Percentiles rank a stretch among this genome's conserved stretches.
These are phyloP conservation scores for Lydus trimaculatus DNA, from an alignment of 2,888 invertebrate species.

Conservation along the genomic window DNA sequence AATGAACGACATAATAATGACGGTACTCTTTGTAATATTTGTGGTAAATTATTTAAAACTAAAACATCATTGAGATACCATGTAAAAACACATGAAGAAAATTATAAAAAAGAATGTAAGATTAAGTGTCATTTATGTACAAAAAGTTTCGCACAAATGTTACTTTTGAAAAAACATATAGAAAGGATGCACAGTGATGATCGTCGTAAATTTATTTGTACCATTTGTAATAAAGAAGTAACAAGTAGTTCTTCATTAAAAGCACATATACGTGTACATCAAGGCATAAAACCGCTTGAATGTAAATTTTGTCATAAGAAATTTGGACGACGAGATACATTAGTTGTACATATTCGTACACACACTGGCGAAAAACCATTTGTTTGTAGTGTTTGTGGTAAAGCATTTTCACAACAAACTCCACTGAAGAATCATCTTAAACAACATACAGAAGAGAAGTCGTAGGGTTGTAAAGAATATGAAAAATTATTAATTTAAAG, in stretches of 20 bases:
- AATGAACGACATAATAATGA: slow-evolving; percentile 42
- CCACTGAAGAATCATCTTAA: slow-evolving; percentile 23
- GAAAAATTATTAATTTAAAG: too few relatives aligned
- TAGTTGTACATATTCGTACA: slow-evolving; percentile 30
- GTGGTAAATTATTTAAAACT: slow-evolving; percentile 44
- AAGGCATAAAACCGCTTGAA: not conserved
- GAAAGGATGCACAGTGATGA: not conserved
- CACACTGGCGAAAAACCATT: slow-evolving; percentile 49
- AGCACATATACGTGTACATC: slow-evolving; percentile 5
- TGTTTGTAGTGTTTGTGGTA: slow-evolving; percentile 23
- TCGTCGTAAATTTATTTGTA: not conserved
- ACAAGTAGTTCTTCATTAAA: slow-evolving; percentile 31
- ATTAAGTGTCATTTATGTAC: too few relatives aligned
- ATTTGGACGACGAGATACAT: not conserved
- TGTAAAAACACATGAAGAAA: slow-evolving; percentile 41
- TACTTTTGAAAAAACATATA: not conserved
- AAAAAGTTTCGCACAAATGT: not conserved
- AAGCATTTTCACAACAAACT: slow-evolving; percentile 25
- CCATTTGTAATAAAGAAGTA: not conserved
- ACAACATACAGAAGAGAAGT: slow-evolving; percentile 30
- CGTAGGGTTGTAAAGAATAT: slow-evolving; percentile 22
- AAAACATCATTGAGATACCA: slow-evolving; percentile 38
- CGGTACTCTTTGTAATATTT: slow-evolving; percentile 45
- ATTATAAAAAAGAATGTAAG: too few relatives aligned
- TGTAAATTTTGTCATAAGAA: slow-evolving; percentile 19